These are phyloP conservation scores for Dasyornis broadbenti DNA, from an alignment of 2,113 vertebrate genomes.

Conservation along the genomic window DNA sequence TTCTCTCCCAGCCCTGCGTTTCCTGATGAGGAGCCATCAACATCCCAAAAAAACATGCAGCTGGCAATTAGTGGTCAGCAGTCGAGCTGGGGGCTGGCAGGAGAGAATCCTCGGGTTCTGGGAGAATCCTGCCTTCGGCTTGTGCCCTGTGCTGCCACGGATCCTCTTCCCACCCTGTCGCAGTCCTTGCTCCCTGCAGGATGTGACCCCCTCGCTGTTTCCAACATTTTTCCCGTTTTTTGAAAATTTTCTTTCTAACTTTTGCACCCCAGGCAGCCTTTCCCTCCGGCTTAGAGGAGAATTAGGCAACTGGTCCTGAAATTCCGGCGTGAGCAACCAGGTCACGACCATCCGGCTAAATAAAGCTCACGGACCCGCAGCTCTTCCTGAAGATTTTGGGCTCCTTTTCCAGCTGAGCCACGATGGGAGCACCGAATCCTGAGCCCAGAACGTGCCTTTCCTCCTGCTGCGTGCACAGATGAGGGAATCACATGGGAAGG, in stretches of 20 bases:
- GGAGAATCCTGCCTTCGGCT: not conserved
- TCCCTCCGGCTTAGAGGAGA: not conserved
- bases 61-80: not conserved
- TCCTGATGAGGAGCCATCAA: not conserved
- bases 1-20: not conserved
- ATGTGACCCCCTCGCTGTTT: not conserved
- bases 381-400: not conserved
- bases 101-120: rapidly evolving
- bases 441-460: not conserved
- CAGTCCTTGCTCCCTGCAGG: not conserved
- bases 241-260: rapidly evolving
- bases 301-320: not conserved
- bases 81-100: not conserved
- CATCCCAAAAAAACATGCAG: not conserved
- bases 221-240: not conserved
- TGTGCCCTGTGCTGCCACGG: not conserved
- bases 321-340: not conserved
- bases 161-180: not conserved
- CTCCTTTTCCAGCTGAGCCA: not conserved
- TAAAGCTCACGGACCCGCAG: rapidly evolving
- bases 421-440: rapidly evolving
- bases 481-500: not conserved
- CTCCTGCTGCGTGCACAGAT: rapidly evolving
- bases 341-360: not conserved
- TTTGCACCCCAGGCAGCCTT: not conserved